Conservation (phyloP, 2,113 vertebrate species). For the Pica pica region DNA sequence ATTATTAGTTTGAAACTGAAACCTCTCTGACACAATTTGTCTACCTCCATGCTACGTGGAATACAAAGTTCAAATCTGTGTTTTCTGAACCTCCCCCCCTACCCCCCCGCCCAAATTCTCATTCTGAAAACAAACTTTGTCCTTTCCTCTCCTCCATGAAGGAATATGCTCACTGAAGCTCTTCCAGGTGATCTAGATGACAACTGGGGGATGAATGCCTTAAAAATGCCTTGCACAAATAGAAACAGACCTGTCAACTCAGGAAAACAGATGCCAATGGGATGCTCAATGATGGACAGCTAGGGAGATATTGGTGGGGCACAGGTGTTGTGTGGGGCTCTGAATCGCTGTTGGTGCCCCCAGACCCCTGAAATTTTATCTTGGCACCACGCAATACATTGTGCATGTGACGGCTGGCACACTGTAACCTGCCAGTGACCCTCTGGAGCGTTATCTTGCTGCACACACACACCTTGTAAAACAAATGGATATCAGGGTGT, state of each 20-base stretch:
- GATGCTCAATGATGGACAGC: not conserved
- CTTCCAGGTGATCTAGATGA: not conserved
- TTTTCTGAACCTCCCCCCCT: not conserved
- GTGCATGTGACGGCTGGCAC: not conserved
- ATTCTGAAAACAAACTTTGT: not conserved
- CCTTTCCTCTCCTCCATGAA: not conserved
- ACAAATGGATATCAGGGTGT: slow-evolving; percentile 14
- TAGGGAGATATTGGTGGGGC: not conserved
- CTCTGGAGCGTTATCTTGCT: not conserved
- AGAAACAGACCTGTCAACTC: not conserved
- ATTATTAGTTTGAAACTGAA: not conserved
- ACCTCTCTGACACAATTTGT: not conserved
- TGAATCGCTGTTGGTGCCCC: not conserved
- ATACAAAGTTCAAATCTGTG: not conserved
- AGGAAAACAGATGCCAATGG: not conserved
- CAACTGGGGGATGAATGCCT: not conserved
- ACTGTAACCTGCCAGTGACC: not conserved
- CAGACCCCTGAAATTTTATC: not conserved
- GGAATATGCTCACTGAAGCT: not conserved
- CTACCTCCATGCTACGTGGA: not conserved
- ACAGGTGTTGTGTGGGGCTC: not conserved
- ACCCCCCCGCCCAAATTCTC: not conserved
- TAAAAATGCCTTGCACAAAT: not conserved
- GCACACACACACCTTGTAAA: not conserved
- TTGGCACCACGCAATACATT: not conserved